These are phyloP conservation scores for Brachionus plicatilis DNA, from an alignment of 1,140 invertebrate genomes.

Conservation along the genomic window DNA sequence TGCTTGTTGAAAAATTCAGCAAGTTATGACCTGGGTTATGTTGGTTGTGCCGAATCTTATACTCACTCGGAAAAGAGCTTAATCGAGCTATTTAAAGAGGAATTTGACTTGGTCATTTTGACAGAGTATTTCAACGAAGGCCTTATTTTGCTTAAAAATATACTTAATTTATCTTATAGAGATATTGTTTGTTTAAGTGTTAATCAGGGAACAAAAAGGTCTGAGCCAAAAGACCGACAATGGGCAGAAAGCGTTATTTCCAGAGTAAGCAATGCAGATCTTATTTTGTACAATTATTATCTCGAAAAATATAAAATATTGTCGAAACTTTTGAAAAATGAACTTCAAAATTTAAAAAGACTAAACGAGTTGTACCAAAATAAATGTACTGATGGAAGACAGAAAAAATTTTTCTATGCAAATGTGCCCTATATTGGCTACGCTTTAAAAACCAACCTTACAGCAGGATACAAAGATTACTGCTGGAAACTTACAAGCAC, in stretches of 20 bases:
- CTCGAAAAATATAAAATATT: background rate
- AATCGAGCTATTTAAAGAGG: background rate
- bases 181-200: background rate
- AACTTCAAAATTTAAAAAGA: background rate
- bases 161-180: background rate
- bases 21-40: background rate
- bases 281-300: background rate
- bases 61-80: background rate
- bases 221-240: background rate
- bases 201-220: background rate
- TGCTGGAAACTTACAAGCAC: background rate
- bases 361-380: background rate
- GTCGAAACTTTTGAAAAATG: background rate
- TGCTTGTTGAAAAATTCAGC: background rate
- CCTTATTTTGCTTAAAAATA: background rate
- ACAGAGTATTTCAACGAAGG: background rate
- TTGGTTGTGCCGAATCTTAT: background rate
- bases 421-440: background rate
- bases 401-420: background rate
- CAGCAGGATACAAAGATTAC: background rate
- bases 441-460: background rate
- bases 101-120: background rate
- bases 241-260: background rate
- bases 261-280: background rate
- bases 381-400: background rate